Evolutionary conservation across 2,113 vertebrate genomes (phyloP).

Genomic region (Malurus elegans): DNA sequence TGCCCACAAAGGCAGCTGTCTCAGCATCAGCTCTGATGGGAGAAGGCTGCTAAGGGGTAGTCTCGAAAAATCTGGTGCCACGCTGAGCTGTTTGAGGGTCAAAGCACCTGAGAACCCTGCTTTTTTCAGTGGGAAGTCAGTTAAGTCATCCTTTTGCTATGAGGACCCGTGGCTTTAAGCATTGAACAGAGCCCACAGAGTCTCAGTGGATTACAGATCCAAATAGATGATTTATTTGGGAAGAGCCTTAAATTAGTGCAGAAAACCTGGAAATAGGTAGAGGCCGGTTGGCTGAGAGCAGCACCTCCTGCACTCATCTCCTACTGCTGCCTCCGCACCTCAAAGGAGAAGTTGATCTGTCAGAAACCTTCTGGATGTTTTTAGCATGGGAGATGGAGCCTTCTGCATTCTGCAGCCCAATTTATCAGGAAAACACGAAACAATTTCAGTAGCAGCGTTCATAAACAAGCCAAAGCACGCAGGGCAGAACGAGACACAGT

Average conservation of each 20-base stretch:
- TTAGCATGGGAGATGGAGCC: neutral
- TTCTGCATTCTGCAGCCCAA: neutral
- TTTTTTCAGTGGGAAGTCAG: neutral
- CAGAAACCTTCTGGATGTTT: neutral
- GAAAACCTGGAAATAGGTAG: neutral
- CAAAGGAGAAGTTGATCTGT: accelerated
- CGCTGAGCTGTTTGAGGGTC: neutral
- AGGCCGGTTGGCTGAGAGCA: neutral
- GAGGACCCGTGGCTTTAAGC: neutral
- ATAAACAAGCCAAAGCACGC: conserved; percentile 27
- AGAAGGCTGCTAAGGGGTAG: neutral
- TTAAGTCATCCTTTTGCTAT: neutral
- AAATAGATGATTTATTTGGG: neutral
- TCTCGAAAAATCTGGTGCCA: neutral
- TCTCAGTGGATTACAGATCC: neutral
- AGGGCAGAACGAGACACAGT: neutral
- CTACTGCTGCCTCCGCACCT: neutral
- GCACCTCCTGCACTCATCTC: neutral
- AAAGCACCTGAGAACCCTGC: neutral
- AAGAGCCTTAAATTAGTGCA: neutral
- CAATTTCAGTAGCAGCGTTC: neutral
- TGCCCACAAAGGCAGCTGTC: neutral
- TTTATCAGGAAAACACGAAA: neutral
- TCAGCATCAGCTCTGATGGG: neutral
- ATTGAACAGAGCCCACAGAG: neutral